Evolutionary conservation across 2,888 invertebrate species (phyloP), one percentile per base, ranked within the genome.

Genomic region (Drosophila rellima): DNA sequence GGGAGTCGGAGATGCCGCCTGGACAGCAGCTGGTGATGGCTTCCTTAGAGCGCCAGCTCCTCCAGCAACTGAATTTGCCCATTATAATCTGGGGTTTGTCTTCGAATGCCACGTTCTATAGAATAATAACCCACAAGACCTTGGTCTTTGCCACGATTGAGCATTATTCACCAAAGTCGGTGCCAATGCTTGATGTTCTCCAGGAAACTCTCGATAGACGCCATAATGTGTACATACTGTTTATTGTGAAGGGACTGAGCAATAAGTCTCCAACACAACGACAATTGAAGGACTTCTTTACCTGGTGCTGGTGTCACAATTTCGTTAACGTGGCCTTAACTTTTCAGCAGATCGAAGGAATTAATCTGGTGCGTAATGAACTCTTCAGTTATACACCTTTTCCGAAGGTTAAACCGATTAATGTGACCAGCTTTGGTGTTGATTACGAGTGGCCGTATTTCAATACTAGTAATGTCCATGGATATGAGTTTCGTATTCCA

Each of bases 361-460:
- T 20, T 13, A 15, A n/a, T 0, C 5, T 26, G 3, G 29, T 33
- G 47, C 29, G 17, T 1, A 35, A 74, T 39, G 44, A 79, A 13
- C 47, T 78, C 0, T 68, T 52, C 0, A 66, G 52, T 2, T 78
- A 78, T 8, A 71, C 79, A 1, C 79, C 77, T 0, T 78, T 78
- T 57, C 77, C 77, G 0, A 20, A 50, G 5, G 18, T 78, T 1
- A 47, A 35, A 2, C 6, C 54, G 0, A 18, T 48, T 11, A 78
- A 78, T 66, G 29, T 78, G 15, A 68, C 62, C 6, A 18, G 31
- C 0, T 44, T 54, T n/a, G 64, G 57, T 1, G 18, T 42, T 1
- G 23, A 61, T 1, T 78, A 68, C 15, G 18, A 56, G 11, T 45
- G 60, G 75, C 13, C 60, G 0, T 20, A 20, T 4, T 59, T 64